Base-by-base conservation (phyloP, 2,888 invertebrate species). In the Cinara cedri region DNA sequence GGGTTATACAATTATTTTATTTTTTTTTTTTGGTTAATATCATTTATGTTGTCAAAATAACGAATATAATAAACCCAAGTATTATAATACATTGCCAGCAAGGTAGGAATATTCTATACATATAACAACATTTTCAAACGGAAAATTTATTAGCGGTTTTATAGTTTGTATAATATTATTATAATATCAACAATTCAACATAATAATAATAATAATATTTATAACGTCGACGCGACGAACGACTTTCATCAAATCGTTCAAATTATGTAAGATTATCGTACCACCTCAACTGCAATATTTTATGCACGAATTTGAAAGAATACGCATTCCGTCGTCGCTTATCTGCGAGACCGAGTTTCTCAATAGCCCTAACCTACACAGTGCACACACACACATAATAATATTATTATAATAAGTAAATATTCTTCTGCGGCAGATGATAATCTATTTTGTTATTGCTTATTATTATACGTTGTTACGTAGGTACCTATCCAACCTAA, bases 161-260 rank as follows among this genome's bases (percentile, higher is more conserved):
- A 49, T 46, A 46, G n/a, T n/a, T n/a, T n/a, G n/a, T n/a, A n/a
- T n/a, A n/a, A n/a, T n/a, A n/a, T n/a, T n/a, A n/a, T n/a, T n/a
- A n/a, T n/a, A n/a, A n/a, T n/a, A n/a, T n/a, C n/a, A n/a, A n/a
- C n/a, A n/a, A n/a, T 72, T 10, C 13, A 16, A 21, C 16, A 66
- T 66, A 66, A 55, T 55, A 24, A 26, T 8, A 16, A 54, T 34
- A 34, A 26, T 44, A 24, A 8, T 71, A 55, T 71, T 44, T 44
- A 44, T 71, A 46, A 71, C 26, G 46, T 21, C 10, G 6, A 24
- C 1, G 44, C 44, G 26, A 49, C 46, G 46, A 14, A 72, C 26
- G 72, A 60, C 55, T 72, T 72, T 60, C 72, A 60, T 72, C n/a
- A 26, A 60, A 46, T 72, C 46, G 60, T 49, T 46, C 26, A 60